Conservation (phyloP, 2,113 vertebrate genomes). For the Catagonus wagneri region DNA sequence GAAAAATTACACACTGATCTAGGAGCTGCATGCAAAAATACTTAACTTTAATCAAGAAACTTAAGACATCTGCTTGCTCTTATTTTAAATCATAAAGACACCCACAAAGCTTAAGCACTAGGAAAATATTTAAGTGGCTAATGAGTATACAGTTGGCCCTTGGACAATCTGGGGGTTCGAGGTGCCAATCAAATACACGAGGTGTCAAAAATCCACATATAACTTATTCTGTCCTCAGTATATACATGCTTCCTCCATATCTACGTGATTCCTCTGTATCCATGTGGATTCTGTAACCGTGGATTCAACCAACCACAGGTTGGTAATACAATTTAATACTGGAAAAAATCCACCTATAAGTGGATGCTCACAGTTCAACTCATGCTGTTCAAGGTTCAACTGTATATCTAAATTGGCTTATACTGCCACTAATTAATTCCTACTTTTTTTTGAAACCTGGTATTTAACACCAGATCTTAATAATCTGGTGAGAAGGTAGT, state of each 20-base stretch:
- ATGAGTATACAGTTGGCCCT: background rate
- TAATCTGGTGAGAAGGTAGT: background rate
- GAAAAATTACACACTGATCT: background rate
- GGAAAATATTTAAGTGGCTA: background rate
- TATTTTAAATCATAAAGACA: background rate
- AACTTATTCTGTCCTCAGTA: background rate
- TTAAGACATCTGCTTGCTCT: background rate
- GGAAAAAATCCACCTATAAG: background rate
- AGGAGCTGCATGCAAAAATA: background rate
- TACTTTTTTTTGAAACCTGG: background rate
- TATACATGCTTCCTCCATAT: background rate
- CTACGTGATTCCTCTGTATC: fast-evolving
- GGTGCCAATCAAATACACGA: background rate
- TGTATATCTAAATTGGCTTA: background rate
- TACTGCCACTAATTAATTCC: background rate
- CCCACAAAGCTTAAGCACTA: background rate
- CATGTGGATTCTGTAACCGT: background rate
- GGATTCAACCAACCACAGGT: no score
- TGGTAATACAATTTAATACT: background rate
- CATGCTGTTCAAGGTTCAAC: background rate
- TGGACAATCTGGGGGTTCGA: background rate
- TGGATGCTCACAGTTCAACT: background rate
- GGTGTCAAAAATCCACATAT: background rate
- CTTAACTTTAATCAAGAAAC: background rate
- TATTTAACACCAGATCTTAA: background rate